phyloP scores from a whole-genome alignment of 2,888 invertebrate species.

The Rhodophaea formosa region DNA sequence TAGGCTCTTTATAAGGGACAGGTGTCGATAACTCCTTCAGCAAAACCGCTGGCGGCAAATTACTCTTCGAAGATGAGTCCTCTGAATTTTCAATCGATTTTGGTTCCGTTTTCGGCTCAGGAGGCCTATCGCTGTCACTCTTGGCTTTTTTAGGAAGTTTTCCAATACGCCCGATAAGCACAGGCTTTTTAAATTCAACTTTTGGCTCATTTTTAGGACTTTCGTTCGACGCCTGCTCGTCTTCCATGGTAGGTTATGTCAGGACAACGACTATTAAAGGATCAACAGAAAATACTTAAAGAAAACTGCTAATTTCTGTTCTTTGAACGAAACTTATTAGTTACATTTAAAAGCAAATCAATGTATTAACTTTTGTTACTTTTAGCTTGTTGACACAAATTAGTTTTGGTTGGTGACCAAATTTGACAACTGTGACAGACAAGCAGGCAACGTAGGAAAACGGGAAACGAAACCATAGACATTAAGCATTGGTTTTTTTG shows the following conservation, averaged over 20 bases:
- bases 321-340: no score
- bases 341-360: no score
- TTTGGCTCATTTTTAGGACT: slow-evolving; percentile 36
- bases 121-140: slow-evolving; percentile 35
- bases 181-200: slow-evolving; percentile 78
- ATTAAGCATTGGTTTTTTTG: no score
- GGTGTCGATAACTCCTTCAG: slow-evolving; percentile 62
- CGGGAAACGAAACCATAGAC: no score
- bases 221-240: slow-evolving; percentile 32
- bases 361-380: no score
- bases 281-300: background rate
- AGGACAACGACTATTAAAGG: background rate
- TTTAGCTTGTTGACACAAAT: no score
- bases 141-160: slow-evolving; percentile 73
- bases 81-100: slow-evolving; percentile 27
- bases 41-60: slow-evolving; percentile 51
- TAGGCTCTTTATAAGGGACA: slow-evolving; percentile 88
- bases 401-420: no score
- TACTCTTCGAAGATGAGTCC: slow-evolving; percentile 39
- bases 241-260: slow-evolving; percentile 40
- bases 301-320: no score
- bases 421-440: no score
- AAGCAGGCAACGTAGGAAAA: no score
- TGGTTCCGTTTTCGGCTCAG: slow-evolving; percentile 34
- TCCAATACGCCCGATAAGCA: slow-evolving; percentile 76